Conservation (phyloP, 2,888 invertebrate genomes). For the Amiota mariae region DNA sequence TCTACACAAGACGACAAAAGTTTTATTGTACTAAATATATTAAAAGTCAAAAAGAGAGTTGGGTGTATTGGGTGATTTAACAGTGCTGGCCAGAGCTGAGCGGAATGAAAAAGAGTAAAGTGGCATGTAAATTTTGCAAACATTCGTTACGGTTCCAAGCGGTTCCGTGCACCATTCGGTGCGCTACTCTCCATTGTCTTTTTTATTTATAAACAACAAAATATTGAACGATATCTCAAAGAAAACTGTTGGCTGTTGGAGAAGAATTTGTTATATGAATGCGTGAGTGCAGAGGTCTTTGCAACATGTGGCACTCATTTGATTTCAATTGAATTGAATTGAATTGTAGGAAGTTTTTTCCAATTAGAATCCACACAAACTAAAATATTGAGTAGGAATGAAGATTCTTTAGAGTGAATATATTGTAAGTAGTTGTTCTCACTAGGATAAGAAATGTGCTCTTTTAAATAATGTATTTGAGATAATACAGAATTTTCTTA, state of each 20-base stretch:
- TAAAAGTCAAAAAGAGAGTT: no score
- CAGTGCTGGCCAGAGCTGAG: no score
- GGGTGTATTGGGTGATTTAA: no score
- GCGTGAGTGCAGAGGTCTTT: background rate
- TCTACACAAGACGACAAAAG: background rate
- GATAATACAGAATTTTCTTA: no score
- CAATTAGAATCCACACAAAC: background rate
- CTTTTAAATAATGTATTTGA: no score
- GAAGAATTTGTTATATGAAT: conserved; percentile 26
- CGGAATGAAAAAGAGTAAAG: background rate
- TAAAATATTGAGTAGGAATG: no score
- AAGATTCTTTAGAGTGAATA: no score
- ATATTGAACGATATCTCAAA: conserved; percentile 54
- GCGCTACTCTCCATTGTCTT: conserved; percentile 17
- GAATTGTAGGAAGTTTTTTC: conserved; percentile 13
- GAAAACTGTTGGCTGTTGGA: conserved; percentile 1
- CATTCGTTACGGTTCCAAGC: conserved; percentile 60
- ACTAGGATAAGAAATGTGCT: no score
- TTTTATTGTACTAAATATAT: background rate
- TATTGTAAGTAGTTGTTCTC: no score
- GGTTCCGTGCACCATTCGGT: conserved; percentile 65
- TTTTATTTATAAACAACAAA: conserved; percentile 67
- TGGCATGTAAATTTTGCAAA: conserved; percentile 52
- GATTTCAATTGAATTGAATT: background rate
- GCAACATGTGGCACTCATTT: conserved; percentile 54